phyloP scores from a whole-genome alignment of 2,797 vertebrate genomes.

The Squalus acanthias region DNA sequence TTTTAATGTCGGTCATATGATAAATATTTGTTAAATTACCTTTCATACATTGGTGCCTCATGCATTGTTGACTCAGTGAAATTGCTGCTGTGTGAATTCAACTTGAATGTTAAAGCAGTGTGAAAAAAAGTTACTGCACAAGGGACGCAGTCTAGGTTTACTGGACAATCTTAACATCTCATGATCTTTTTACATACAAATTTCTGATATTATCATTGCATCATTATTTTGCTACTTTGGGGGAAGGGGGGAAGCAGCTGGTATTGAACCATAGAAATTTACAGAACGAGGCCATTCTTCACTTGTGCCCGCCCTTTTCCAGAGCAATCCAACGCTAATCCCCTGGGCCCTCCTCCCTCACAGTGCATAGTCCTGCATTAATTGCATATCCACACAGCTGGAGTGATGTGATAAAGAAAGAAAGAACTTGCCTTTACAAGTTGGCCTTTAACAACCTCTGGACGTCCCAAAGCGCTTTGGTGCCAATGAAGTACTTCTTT shows the following conservation, averaged over 20 bases:
- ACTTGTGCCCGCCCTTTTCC: background rate
- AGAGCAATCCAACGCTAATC: background rate
- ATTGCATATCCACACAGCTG: background rate
- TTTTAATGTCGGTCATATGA: background rate
- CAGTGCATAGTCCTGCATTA: background rate
- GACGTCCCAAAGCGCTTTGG: background rate
- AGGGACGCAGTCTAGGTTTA: background rate
- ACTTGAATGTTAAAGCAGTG: background rate
- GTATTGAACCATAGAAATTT: background rate
- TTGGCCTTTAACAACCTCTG: background rate
- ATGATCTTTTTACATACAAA: background rate
- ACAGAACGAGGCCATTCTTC: background rate
- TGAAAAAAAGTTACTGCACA: background rate
- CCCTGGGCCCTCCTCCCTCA: background rate
- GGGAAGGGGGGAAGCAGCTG: background rate
- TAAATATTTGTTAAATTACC: background rate
- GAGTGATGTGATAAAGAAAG: background rate
- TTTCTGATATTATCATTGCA: background rate
- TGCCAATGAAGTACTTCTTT: background rate
- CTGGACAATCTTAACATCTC: background rate
- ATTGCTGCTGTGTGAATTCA: background rate
- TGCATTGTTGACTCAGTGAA: background rate
- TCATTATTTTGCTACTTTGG: background rate
- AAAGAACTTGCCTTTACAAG: background rate
- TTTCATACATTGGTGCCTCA: background rate